These are phyloP conservation scores for Ctenodactylus gundi DNA, from an alignment of 2,113 vertebrate genomes.

Conservation along the genomic window DNA sequence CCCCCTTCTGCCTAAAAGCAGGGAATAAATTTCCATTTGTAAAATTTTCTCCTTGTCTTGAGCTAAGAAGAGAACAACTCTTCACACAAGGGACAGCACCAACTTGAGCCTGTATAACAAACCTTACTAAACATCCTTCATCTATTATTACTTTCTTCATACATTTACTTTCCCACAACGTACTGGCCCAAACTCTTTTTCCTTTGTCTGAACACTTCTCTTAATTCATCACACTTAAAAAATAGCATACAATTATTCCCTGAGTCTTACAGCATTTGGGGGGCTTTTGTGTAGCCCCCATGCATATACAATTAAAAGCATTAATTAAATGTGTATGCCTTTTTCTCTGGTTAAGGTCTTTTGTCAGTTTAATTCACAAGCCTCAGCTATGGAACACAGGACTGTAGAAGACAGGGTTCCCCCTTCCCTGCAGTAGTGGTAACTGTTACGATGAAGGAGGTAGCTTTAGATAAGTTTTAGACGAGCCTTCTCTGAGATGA, in stretches of 20 bases:
- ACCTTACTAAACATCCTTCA: neutral
- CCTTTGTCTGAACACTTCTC: neutral
- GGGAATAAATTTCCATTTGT: neutral
- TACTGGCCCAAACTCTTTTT: neutral
- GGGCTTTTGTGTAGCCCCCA: neutral
- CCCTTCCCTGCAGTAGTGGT: neutral
- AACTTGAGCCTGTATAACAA: neutral
- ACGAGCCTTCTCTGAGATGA: neutral
- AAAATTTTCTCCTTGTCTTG: neutral
- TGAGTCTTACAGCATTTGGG: neutral
- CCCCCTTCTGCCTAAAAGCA: neutral
- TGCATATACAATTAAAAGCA: neutral
- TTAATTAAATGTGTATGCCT: neutral
- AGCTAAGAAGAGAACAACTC: neutral
- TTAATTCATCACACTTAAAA: neutral
- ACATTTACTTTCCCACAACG: neutral
- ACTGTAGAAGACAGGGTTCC: neutral
- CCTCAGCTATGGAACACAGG: neutral
- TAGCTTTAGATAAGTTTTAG: neutral
- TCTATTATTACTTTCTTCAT: neutral
- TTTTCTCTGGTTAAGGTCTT: constrained; percentile 4
- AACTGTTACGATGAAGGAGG: neutral
- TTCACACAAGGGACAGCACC: neutral
- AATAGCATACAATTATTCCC: neutral
- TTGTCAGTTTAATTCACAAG: neutral